Conservation (phyloP, 1,140 invertebrate species). For the Orchestia grillus region DNA sequence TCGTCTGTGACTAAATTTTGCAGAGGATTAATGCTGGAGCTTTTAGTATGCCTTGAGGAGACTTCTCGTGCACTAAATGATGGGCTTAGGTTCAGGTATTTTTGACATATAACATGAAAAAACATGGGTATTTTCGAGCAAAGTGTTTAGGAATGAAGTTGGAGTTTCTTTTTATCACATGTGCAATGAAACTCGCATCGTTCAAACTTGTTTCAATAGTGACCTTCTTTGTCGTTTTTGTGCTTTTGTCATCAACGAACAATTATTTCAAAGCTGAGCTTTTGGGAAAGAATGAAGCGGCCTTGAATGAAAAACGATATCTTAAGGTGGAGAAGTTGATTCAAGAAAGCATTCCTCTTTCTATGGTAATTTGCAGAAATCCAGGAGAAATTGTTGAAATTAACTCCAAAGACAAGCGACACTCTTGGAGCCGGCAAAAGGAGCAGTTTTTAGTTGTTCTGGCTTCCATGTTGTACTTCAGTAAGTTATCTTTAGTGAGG, state of each 20-base stretch:
- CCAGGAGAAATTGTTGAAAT: not conserved
- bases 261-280: not conserved
- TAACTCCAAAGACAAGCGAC: not conserved
- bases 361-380: constrained; percentile 9
- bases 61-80: not conserved
- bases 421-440: constrained; percentile 58
- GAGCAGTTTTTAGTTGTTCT: constrained; percentile 59
- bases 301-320: not conserved
- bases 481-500: constrained; percentile 58
- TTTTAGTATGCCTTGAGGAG: not conserved
- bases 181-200: not conserved
- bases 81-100: not conserved
- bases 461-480: constrained; percentile 62
- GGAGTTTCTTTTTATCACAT: not conserved
- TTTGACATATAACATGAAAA: too few relatives aligned
- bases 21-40: too few relatives aligned
- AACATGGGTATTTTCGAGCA: not conserved
- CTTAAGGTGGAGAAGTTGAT: not conserved
- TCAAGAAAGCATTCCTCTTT: not conserved
- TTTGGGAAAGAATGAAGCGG: not conserved
- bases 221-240: not conserved
- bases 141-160: not conserved
- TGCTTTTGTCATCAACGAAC: not conserved
- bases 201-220: not conserved
- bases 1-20: not conserved